Percentiles rank a stretch among this genome's conserved stretches.
Evolutionary conservation across 2,797 vertebrate species (phyloP).

Genomic region (Rhinoraja longicauda): DNA sequence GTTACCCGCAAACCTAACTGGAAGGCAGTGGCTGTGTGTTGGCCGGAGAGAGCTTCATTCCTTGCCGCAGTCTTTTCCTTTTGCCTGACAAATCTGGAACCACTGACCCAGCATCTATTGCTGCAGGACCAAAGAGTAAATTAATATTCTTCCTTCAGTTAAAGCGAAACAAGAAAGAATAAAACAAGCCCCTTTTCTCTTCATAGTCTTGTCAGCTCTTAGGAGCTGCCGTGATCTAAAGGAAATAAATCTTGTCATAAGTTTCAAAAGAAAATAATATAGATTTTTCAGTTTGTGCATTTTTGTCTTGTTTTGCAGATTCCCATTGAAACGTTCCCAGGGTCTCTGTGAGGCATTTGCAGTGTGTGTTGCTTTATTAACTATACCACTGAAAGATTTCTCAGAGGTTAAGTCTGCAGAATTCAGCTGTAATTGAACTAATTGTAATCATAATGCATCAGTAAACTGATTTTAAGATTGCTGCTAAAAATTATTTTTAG

Average conservation of each 20-base stretch:
- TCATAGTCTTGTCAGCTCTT: slow-evolving; percentile 31
- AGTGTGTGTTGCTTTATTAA: neutral
- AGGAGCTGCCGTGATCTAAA: no score
- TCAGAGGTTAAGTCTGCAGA: neutral
- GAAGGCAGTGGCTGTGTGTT: slow-evolving; percentile 66
- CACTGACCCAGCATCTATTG: slow-evolving; percentile 63
- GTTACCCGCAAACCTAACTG: slow-evolving; percentile 80
- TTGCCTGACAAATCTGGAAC: slow-evolving; percentile 63
- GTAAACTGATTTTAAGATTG: slow-evolving; percentile 2
- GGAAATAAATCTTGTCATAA: neutral
- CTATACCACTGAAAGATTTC: neutral
- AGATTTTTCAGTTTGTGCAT: neutral
- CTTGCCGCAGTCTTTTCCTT: slow-evolving; percentile 50
- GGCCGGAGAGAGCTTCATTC: slow-evolving; percentile 54
- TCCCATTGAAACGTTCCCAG: neutral
- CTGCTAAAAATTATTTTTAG: neutral
- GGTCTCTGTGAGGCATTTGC: neutral
- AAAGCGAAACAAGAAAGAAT: slow-evolving; percentile 61
- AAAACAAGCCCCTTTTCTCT: slow-evolving; percentile 48
- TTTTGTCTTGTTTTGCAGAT: neutral
- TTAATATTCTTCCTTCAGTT: slow-evolving; percentile 52
- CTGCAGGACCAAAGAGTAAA: slow-evolving; percentile 66
- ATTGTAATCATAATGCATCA: neutral
- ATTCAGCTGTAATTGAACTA: neutral
- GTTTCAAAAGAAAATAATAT: neutral